A percentile compares a stretch with the other conserved stretches of the same genome.
Evolutionary conservation across 2,113 vertebrate species (phyloP).

Genomic region (Lynx canadensis): DNA sequence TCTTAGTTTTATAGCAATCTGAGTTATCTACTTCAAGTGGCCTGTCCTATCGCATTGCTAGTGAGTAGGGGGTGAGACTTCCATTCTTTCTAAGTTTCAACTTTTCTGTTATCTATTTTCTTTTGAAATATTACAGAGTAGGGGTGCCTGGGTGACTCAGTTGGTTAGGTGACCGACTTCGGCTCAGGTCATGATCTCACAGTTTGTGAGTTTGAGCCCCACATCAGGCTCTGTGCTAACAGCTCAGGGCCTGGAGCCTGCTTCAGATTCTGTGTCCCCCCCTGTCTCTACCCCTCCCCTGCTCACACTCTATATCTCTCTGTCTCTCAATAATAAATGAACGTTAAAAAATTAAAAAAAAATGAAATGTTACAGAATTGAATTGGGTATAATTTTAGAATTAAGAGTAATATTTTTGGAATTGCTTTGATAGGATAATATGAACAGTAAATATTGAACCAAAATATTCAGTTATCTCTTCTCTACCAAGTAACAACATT

Average conservation of each 20-base stretch:
- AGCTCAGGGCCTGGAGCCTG: too few relatives aligned
- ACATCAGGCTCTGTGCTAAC: too few relatives aligned
- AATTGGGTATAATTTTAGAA: background rate
- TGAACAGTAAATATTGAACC: background rate
- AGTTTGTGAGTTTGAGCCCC: too few relatives aligned
- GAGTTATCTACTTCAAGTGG: background rate
- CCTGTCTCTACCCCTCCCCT: too few relatives aligned
- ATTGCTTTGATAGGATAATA: background rate
- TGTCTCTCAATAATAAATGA: too few relatives aligned
- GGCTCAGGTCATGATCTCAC: too few relatives aligned
- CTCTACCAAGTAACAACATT: background rate
- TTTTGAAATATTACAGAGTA: background rate
- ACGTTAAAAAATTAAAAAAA: too few relatives aligned
- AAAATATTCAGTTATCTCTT: conserved; percentile 42
- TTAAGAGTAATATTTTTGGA: background rate
- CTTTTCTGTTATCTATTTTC: background rate
- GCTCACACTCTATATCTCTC: too few relatives aligned
- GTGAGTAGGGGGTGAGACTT: background rate
- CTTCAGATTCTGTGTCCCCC: too few relatives aligned
- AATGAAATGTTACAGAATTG: background rate
- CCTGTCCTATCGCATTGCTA: background rate
- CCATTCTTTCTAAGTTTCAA: background rate
- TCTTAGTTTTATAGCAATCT: background rate
- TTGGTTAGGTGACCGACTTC: too few relatives aligned
- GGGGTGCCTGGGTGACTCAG: too few relatives aligned